Conservation (phyloP, 2,888 invertebrate genomes). For the Cryptocheilus praepositus region DNA sequence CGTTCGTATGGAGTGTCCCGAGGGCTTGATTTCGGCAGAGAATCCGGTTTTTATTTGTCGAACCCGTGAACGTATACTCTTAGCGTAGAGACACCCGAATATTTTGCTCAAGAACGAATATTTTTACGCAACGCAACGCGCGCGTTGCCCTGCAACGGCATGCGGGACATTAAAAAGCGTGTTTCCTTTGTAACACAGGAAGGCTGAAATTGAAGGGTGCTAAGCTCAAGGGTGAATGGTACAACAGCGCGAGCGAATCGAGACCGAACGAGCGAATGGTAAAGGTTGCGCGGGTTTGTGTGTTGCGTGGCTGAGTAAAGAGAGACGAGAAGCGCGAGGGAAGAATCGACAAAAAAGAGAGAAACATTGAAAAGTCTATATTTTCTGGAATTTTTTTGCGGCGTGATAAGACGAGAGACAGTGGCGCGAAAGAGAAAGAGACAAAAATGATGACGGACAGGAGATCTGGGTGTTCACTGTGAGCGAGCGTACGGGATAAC, state of each 20-base stretch:
- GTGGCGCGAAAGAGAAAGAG: conserved; percentile 12
- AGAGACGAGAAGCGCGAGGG: conserved; percentile 23
- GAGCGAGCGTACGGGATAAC: background rate
- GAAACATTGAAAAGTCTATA: conserved; percentile 51
- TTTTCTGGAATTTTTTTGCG: conserved; percentile 60
- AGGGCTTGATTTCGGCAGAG: conserved; percentile 11
- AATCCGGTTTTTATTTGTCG: conserved; percentile 42
- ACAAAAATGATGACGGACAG: background rate
- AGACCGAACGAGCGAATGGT: conserved; percentile 20
- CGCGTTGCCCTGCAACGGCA: conserved; percentile 40
- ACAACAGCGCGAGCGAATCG: conserved; percentile 31
- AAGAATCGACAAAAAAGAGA: conserved; percentile 26
- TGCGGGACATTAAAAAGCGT: conserved; percentile 50
- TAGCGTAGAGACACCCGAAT: conserved; percentile 60
- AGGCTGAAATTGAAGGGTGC: conserved; percentile 70
- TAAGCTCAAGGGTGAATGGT: conserved; percentile 58
- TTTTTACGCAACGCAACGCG: conserved; percentile 47
- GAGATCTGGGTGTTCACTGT: conserved; percentile 1
- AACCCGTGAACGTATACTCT: conserved; percentile 48
- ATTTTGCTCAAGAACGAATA: conserved; percentile 65
- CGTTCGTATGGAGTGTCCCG: too few relatives aligned
- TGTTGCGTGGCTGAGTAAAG: conserved; percentile 7
- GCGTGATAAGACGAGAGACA: conserved; percentile 15
- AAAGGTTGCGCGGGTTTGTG: conserved; percentile 16
- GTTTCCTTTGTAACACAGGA: conserved; percentile 62